Base-by-base conservation (phyloP, 2,888 invertebrate species). In the Hemicrepidius hirtus region DNA sequence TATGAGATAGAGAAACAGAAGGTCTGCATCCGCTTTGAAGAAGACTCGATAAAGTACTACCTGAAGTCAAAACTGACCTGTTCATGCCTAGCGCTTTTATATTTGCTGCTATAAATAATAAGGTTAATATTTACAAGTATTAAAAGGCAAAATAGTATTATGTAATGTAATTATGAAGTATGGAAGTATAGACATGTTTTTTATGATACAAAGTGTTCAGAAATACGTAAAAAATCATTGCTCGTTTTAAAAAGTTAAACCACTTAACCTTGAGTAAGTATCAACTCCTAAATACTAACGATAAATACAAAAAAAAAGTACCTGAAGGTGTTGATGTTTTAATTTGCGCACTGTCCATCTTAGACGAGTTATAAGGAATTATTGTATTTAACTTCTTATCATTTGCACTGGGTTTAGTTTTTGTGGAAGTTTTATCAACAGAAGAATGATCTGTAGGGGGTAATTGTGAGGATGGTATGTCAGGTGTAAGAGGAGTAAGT, bases 11-110 rank as follows among this genome's bases (percentile, higher is more conserved):
- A 21, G 20, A 44, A 32, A 49, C 13, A 6, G 28, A 18, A 41
- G 80, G 76, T 50, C 82, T 83, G 5, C 82, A 80, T 4, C 83
- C 83, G 16, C 82, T 81, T 76, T 83, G 82, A 46, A 84, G 75
- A 7, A 84, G 77, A 60, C 79, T 81, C 1, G 84, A 82, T 32
- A 85, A 74, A 6, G 75, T 66, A 60, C 77, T 81, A 32, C 82
- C 80, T 46, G 78, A 75, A 62, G 80, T 79, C 12, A 79, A 69
- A 35, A 80, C 72, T 24, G 81, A 79, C 63, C 81, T 78, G 53
- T 79, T 79, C 73, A 82, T 73, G 60, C 79, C 78, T 77, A 81
- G 75, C 41, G 76, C 77, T 75, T 82, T 82, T 76, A 81, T 76
- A 75, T 72, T 65, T 62, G 82, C 75, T 57, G 81, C 82, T 83